A percentile compares a stretch with the other conserved stretches of the same genome.
These are phyloP conservation scores for Drosophila niveifrons DNA, from an alignment of 2,888 invertebrate genomes.

Conservation along the genomic window DNA sequence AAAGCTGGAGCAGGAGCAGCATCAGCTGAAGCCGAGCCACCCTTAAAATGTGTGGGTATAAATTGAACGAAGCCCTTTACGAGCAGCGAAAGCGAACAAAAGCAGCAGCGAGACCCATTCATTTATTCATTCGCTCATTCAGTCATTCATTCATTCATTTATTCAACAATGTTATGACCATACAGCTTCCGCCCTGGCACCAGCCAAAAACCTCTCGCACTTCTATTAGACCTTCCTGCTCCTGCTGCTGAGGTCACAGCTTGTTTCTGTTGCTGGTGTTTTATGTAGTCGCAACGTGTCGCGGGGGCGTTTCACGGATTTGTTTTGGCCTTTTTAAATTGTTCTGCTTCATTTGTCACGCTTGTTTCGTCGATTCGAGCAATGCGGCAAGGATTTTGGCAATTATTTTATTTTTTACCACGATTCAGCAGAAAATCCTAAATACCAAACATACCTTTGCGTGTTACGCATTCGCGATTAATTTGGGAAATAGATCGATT, in stretches of 20 bases:
- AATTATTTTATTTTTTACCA: constrained; percentile 13
- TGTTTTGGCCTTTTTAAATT: constrained; percentile 83
- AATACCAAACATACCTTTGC: constrained; percentile 13
- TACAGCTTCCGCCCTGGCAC: constrained; percentile 31
- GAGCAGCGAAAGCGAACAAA: constrained; percentile 58
- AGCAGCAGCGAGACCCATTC: constrained; percentile 55
- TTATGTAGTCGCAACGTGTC: constrained; percentile 73
- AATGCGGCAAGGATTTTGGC: constrained; percentile 14
- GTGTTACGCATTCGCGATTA: constrained; percentile 8
- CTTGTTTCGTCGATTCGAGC: background rate
- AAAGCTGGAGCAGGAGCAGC: background rate
- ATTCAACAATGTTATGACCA: constrained; percentile 63
- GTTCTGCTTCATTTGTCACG: constrained; percentile 84
- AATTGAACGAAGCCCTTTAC: constrained; percentile 64
- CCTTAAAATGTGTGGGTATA: constrained; percentile 51
- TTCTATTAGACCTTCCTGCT: constrained; percentile 11
- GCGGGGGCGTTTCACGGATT: constrained; percentile 59
- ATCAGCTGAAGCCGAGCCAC: constrained; percentile 45
- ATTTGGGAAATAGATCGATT: constrained; percentile 9
- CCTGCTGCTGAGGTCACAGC: constrained; percentile 56
- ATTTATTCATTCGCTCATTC: constrained; percentile 51
- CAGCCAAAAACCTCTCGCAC: background rate
- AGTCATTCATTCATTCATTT: constrained; percentile 47
- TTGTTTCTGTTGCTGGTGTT: constrained; percentile 71
- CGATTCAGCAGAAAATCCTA: constrained; percentile 7